Percentiles rank a stretch among this genome's conserved stretches.
These are phyloP conservation scores for Ivindomyrus marchei DNA, from an alignment of 2,113 vertebrate species.

Conservation along the genomic window DNA sequence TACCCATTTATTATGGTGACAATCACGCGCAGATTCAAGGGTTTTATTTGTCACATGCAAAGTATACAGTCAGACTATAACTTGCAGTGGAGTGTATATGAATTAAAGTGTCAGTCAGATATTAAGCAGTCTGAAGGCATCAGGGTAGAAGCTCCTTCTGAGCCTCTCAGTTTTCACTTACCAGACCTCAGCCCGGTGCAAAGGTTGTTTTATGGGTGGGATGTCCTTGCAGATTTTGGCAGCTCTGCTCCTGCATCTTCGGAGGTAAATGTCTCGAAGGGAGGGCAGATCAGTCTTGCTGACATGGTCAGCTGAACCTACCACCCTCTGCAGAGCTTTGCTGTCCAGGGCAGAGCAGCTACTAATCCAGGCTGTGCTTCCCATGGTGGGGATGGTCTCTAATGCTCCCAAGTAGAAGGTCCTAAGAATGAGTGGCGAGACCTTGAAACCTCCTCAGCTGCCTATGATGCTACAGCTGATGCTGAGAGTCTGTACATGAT, in stretches of 20 bases:
- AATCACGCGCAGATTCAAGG: not conserved
- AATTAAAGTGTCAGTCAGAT: not conserved
- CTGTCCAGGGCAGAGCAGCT: not conserved
- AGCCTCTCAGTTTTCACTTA: not conserved
- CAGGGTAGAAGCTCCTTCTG: not conserved
- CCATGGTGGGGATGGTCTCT: not conserved
- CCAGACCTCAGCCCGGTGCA: not conserved
- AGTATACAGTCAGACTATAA: not conserved
- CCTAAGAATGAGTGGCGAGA: not conserved
- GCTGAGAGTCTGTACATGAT: not conserved
- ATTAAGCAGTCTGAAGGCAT: not conserved
- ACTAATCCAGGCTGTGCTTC: not conserved
- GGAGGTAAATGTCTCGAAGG: not conserved
- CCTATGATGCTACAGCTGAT: not conserved
- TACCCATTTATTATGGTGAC: not conserved
- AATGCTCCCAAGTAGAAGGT: not conserved
- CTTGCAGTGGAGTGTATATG: not conserved
- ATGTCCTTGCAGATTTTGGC: not conserved
- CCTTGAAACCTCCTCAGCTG: not conserved
- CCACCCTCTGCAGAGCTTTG: not conserved
- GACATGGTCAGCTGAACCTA: not conserved
- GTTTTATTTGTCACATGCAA: not conserved
- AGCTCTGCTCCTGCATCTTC: not conserved
- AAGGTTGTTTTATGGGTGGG: not conserved
- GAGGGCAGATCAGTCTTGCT: not conserved